Percentiles rank a stretch among this genome's conserved stretches.
Conservation (phyloP, 2,113 vertebrate species). For the Bettongia penicillata region DNA sequence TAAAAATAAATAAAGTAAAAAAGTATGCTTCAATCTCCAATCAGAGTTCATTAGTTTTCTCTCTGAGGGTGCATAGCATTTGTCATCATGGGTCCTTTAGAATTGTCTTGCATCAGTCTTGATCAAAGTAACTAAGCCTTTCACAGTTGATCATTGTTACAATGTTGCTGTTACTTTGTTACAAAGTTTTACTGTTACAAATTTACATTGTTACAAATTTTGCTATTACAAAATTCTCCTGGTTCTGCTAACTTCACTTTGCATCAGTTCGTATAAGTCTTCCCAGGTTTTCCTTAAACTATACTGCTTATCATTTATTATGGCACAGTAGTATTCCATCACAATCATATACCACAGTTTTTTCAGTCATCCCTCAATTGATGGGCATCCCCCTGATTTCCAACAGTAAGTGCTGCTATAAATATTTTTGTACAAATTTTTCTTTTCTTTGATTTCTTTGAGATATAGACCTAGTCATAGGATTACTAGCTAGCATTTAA, state of each 20-base stretch:
- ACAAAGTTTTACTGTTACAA: too few relatives aligned
- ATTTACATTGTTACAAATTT: too few relatives aligned
- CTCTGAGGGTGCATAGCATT: neutral
- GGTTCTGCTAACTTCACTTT: neutral
- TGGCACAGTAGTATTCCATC: neutral
- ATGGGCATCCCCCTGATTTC: neutral
- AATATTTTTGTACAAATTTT: neutral
- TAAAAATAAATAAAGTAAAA: neutral
- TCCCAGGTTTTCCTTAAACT: neutral
- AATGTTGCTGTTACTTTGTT: neutral
- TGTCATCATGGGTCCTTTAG: neutral
- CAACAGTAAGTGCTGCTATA: neutral
- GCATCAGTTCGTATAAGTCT: neutral
- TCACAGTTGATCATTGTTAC: neutral
- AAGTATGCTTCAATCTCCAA: neutral
- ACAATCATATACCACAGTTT: neutral
- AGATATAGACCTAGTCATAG: neutral
- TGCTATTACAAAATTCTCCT: too few relatives aligned
- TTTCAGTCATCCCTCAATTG: neutral
- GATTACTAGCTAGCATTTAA: neutral
- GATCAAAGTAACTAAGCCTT: neutral
- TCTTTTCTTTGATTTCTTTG: neutral
- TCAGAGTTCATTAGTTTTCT: neutral
- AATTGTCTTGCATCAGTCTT: neutral
- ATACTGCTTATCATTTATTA: neutral